Conservation (phyloP, 2,888 invertebrate genomes). For the Nipponacmea schrenckii region DNA sequence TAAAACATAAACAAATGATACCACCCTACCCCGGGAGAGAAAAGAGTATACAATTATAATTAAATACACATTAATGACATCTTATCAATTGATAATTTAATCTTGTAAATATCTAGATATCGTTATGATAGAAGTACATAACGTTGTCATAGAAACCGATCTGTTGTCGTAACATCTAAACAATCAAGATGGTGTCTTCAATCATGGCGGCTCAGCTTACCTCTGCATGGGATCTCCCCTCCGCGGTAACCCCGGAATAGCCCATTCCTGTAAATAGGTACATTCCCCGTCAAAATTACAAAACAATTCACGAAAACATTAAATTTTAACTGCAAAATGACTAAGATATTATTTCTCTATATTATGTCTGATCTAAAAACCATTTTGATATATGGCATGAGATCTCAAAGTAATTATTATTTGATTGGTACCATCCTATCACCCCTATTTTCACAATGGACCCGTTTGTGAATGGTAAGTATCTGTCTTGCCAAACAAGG, state of each 20-base stretch:
- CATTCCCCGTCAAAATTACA: too few relatives aligned
- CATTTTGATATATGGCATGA: too few relatives aligned
- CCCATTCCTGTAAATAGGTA: not conserved
- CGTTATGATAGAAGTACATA: not conserved
- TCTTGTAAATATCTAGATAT: not conserved
- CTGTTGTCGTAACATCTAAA: constrained; percentile 4
- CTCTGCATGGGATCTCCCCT: not conserved
- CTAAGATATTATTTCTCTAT: too few relatives aligned
- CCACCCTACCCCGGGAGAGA: too few relatives aligned
- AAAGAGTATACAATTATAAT: too few relatives aligned
- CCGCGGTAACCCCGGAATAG: not conserved
- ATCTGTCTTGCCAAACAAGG: constrained; percentile 57
- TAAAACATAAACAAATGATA: too few relatives aligned
- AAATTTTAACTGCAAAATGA: not conserved
- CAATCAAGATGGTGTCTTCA: constrained; percentile 3
- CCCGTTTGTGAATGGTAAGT: constrained; percentile 3
- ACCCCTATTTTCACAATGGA: constrained; percentile 12
- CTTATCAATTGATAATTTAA: not conserved
- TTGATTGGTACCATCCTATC: not conserved
- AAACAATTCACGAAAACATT: not conserved
- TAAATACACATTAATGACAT: not conserved
- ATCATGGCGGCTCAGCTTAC: not conserved
- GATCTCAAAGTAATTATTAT: too few relatives aligned
- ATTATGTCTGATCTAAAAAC: too few relatives aligned
- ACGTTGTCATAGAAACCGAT: constrained; percentile 1